A percentile compares a stretch with the other conserved stretches of the same genome.
These are phyloP conservation scores for Tokudaia tokunoshimensis DNA, from an alignment of 2,797 vertebrate species.

Conservation along the genomic window DNA sequence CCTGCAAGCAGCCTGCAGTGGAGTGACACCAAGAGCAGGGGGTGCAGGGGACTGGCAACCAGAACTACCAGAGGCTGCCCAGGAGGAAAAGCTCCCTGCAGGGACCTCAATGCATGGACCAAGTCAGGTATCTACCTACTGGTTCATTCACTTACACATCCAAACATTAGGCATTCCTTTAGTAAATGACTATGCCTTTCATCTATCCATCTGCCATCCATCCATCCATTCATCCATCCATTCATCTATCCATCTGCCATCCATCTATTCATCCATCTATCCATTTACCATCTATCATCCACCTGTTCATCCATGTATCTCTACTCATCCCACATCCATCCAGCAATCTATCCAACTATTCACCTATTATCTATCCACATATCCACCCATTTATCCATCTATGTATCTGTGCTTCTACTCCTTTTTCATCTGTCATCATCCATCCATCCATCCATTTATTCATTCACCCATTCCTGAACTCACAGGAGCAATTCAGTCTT, in stretches of 20 bases:
- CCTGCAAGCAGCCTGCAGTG: constrained; percentile 80
- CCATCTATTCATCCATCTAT: neutral
- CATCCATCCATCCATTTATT: neutral
- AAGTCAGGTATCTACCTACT: fast-evolving
- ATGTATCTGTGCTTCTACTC: neutral
- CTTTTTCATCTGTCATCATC: neutral
- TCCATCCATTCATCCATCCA: neutral
- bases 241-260: neutral
- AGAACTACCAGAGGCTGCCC: neutral
- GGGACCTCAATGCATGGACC: fast-evolving
- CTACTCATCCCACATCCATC: too few species aligned
- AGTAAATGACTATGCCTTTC: fast-evolving
- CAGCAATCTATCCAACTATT: too few species aligned
- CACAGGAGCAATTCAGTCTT: fast-evolving
- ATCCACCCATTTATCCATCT: neutral
- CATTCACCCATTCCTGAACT: neutral
- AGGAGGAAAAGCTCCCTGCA: fast-evolving
- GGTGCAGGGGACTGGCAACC: neutral
- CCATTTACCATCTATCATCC: neutral
- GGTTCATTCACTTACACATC: fast-evolving
- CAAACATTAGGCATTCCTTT: fast-evolving
- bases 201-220: neutral
- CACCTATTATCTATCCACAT: neutral
- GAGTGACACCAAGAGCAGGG: constrained; percentile 66
- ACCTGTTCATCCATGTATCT: neutral